These are phyloP conservation scores for Meghimatium bilineatum DNA, from an alignment of 2,888 invertebrate genomes.

Conservation along the genomic window DNA sequence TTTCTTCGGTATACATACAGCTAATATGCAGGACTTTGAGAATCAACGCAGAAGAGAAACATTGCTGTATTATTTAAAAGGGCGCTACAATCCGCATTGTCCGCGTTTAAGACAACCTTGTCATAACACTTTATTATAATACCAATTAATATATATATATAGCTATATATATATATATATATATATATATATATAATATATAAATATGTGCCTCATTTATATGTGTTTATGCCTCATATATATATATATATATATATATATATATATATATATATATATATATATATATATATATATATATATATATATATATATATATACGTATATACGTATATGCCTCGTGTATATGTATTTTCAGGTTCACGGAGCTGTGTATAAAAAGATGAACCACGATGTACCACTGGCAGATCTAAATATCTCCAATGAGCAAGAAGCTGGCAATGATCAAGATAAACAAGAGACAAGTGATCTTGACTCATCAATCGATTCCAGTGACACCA, in stretches of 20 bases:
- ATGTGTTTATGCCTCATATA: not conserved
- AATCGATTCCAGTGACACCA: not conserved
- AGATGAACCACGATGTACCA: not conserved
- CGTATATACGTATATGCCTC: not conserved
- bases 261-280: not conserved
- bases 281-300: not conserved
- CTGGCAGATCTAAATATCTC: not conserved
- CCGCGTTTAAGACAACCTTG: no score
- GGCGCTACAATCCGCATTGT: no score
- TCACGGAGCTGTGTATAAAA: constrained; percentile 14
- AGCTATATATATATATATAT: no score
- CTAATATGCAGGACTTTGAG: no score
- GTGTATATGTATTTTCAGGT: not conserved
- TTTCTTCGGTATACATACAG: no score
- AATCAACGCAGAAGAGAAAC: no score
- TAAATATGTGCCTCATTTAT: no score
- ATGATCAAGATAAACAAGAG: not conserved
- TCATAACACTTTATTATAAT: no score
- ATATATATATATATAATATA: no score
- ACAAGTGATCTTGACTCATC: not conserved
- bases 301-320: not conserved
- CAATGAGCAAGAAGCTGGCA: not conserved
- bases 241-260: not conserved
- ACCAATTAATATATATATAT: no score
- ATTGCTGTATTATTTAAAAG: no score